Evolutionary conservation across 2,113 vertebrate species (phyloP), one percentile per base, ranked within the genome.

Genomic region (Pelodiscus sinensis): DNA sequence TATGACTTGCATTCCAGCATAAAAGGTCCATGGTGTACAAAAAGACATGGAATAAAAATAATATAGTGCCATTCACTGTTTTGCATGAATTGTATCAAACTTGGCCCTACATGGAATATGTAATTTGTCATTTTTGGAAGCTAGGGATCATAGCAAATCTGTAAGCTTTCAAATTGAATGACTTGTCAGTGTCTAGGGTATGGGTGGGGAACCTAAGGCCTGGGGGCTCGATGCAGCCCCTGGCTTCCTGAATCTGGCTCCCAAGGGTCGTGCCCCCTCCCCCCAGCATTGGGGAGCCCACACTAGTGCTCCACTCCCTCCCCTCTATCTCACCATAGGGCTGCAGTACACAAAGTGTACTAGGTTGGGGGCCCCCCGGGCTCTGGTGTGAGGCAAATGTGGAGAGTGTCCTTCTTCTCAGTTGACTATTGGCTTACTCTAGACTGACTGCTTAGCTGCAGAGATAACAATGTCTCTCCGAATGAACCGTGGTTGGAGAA

Each of bases 11-110:
- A 95, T 96, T 95, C 95, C 95, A 86, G 82, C 94, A 94, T 92
- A 91, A 77, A 77, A 77, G 73, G 82, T 60, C 51, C 92, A 18
- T 35, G 78, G 88, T 96, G 95, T 96, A 92, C 31, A 68, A 96
- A 93, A 92, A 97, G 93, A 90, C 88, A 91, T 88, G 19, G 54
- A 97, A 97, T 96, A 97, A 97, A 95, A 96, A 27, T 79, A 75
- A 79, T 38, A 84, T 95, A 86, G 95, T 95, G 95, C 95, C 96
- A 95, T 91, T 92, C 78, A 80, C 6, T 29, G 9, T 52, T 71
- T 25, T 24, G 31, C 62, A n/a, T 82, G 4, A 58, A 3, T 77
- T 81, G 57, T 79, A 1, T 52, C 92, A 73, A 8, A 0, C 38
- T 1, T 2, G 5, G 79, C 13, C 9, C 29, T 27, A 2, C 2